Evolutionary conservation across 2,113 vertebrate genomes (phyloP), one percentile per base, ranked within the genome.

Genomic region (Lipophrys pholis): DNA sequence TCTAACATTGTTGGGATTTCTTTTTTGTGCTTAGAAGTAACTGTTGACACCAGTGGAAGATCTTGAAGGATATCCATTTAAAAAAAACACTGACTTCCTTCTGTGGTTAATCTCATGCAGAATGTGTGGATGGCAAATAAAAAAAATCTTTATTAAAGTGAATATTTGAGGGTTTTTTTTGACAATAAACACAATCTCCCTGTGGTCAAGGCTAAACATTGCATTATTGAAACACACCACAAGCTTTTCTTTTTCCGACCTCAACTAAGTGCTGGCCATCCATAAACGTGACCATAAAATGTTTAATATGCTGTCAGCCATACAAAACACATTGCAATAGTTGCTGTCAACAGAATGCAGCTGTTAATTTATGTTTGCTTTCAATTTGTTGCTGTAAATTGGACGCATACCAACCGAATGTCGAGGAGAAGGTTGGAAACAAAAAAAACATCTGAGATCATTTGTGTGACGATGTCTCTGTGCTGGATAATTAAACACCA

Each of bases 401-500:
- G 21, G 21, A 30, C 21, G 2, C 21, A 30, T 30, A 30, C 21
- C 21, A 30, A 30, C 21, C 21, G 21, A 30, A 30, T 48, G 1
- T 48, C 45, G 12, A n/a, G 11, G 45, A 48, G 45, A n/a, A 16
- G 41, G 7, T 50, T 50, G 15, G 15, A 30, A 30, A 30, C 21
- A 30, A 30, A 30, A 50, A 17, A 50, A 49, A 46, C 12, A 48
- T 6, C 21, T 51, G 16, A 38, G 15, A 73, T 73, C 38, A 11
- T 59, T 49, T 66, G 14, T n/a, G 11, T 30, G 45, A 52, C 8
- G 6, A 8, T 11, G 12, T 65, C 21, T 58, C 35, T 36, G 59
- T 59, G 16, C 12, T 16, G 6, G 17, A 41, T 42, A 56, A 17
- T 8, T 41, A 15, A 55, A 56, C 38, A 62, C 48, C 17, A 73